Conservation (phyloP, 2,797 vertebrate genomes). For the Thaleichthys pacificus region DNA sequence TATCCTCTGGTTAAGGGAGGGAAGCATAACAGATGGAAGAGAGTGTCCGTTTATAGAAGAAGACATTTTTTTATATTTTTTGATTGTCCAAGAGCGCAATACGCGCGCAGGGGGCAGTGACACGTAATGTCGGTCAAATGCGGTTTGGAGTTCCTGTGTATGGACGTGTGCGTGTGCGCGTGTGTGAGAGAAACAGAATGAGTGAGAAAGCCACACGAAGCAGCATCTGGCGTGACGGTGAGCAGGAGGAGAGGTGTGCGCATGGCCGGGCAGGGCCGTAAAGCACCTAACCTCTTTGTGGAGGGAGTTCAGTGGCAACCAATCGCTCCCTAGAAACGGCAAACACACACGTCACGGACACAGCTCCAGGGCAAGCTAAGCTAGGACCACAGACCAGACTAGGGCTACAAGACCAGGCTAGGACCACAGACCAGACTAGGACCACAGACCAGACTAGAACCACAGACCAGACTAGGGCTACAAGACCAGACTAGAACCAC, state of each 20-base stretch:
- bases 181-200: not conserved
- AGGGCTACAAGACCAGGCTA: not conserved
- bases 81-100: not conserved
- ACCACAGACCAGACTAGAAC: not conserved
- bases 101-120: not conserved
- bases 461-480: not conserved
- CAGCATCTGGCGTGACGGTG: not conserved
- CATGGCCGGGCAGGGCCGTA: slow-evolving; percentile 47
- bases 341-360: slow-evolving; percentile 44
- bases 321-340: slow-evolving; percentile 63
- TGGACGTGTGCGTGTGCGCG: slow-evolving; percentile 7
- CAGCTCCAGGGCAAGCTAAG: not conserved
- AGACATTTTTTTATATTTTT: not conserved
- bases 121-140: not conserved
- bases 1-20: slow-evolving; percentile 4
- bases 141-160: not conserved
- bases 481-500: no score
- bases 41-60: no score
- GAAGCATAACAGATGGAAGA: not conserved
- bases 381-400: slow-evolving; percentile 18
- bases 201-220: not conserved
- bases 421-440: slow-evolving; percentile 17
- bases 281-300: slow-evolving; percentile 62
- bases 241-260: not conserved
- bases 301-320: slow-evolving; percentile 26